Conservation (phyloP, 2,888 invertebrate genomes). For the Metalampra italica region DNA sequence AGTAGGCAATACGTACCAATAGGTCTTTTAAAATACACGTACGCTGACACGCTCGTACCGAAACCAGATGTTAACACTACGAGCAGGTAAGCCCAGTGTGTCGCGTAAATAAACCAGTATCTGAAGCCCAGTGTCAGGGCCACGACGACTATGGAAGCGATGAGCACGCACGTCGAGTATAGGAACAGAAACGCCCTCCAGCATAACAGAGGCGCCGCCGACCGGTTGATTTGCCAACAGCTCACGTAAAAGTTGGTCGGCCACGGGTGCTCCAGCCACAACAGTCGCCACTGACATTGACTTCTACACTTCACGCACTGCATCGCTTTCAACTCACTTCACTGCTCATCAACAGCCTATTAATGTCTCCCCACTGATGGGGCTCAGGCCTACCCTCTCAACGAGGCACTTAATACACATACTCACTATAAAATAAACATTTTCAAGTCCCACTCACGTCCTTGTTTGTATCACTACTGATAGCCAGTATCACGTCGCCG, state of each 20-base stretch:
- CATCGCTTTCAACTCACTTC: slow-evolving; percentile 18
- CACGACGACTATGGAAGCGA: slow-evolving; percentile 33
- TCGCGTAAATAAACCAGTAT: slow-evolving; percentile 69
- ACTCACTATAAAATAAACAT: too few relatives aligned
- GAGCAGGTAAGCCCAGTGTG: slow-evolving; percentile 63
- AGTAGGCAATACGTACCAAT: slow-evolving; percentile 38
- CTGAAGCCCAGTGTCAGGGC: slow-evolving; percentile 36
- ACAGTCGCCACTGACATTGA: slow-evolving; percentile 45
- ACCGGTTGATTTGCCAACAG: slow-evolving; percentile 51
- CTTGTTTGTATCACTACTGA: background rate
- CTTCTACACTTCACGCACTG: slow-evolving; percentile 26
- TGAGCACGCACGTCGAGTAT: slow-evolving; percentile 38
- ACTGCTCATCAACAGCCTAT: too few relatives aligned
- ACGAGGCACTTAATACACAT: too few relatives aligned
- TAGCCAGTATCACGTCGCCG: background rate
- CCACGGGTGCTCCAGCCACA: slow-evolving; percentile 40
- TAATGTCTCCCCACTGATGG: too few relatives aligned
- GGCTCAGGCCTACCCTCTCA: too few relatives aligned
- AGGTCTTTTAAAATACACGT: slow-evolving; percentile 41
- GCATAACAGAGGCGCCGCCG: slow-evolving; percentile 40
- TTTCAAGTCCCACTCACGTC: background rate
- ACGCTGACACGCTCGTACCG: slow-evolving; percentile 46
- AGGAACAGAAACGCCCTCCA: slow-evolving; percentile 47
- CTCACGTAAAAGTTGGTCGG: slow-evolving; percentile 58
- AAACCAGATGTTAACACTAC: slow-evolving; percentile 45